Conservation (phyloP, 2,113 vertebrate species). For the Rissa tridactyla region DNA sequence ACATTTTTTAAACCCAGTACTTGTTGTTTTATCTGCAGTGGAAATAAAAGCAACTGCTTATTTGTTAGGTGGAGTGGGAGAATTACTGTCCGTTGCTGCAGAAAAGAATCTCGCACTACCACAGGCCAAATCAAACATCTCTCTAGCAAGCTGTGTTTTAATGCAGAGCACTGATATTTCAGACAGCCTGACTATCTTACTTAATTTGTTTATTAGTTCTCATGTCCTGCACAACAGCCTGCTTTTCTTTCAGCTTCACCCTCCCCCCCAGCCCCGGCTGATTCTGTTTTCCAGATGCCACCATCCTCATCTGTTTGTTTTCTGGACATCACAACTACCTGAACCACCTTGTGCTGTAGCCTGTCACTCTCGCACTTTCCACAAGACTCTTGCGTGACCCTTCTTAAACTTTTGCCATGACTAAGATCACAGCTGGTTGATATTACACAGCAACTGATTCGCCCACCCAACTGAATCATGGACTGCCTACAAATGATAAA, state of each 20-base stretch:
- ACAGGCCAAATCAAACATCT: not conserved
- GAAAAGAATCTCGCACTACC: not conserved
- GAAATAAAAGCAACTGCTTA: not conserved
- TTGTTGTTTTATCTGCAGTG: not conserved
- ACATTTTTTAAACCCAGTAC: not conserved
- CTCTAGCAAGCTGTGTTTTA: not conserved
- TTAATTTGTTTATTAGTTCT: not conserved
- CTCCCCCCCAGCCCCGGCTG: too few relatives aligned
- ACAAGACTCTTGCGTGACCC: not conserved
- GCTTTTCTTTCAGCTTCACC: not conserved
- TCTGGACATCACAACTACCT: not conserved
- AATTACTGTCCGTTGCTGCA: not conserved
- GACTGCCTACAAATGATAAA: constrained; percentile 17
- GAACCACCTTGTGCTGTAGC: not conserved
- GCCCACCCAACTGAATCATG: constrained; percentile 29
- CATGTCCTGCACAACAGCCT: not conserved
- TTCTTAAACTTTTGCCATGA: not conserved
- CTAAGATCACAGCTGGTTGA: constrained; percentile 29
- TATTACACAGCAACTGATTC: constrained; percentile 4
- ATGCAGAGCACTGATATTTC: not conserved
- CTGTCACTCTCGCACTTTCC: not conserved
- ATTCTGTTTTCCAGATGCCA: not conserved
- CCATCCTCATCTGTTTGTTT: not conserved
- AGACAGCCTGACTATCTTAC: not conserved
- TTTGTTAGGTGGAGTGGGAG: not conserved